Conservation (phyloP, 2,113 vertebrate species). For the Poeciliopsis retropinna region DNA sequence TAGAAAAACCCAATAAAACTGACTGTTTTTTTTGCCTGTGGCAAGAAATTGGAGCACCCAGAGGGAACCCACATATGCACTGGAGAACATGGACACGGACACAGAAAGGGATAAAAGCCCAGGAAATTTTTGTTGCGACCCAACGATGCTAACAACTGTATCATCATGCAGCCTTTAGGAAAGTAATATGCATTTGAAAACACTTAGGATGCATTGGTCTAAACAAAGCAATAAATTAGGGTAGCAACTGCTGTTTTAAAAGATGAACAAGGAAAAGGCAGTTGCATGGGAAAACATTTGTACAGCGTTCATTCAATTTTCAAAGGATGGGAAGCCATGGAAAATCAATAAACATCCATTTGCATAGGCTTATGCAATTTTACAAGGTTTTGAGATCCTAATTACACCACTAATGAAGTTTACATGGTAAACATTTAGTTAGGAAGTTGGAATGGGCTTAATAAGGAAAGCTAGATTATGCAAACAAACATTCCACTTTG, state of each 20-base stretch:
- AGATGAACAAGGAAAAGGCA: not conserved
- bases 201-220: no score
- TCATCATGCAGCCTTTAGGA: no score
- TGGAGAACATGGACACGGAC: not conserved
- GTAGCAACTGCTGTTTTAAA: not conserved
- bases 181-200: no score
- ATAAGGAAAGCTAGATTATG: not conserved
- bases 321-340: not conserved
- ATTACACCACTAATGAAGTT: slow-evolving; percentile 1
- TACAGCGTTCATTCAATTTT: not conserved
- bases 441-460: not conserved
- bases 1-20: no score
- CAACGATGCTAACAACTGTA: no score
- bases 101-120: not conserved
- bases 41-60: no score
- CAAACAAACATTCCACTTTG: not conserved
- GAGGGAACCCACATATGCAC: no score
- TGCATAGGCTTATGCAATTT: not conserved
- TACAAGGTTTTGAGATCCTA: not conserved
- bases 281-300: not conserved
- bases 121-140: no score
- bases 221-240: not conserved
- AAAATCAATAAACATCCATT: slow-evolving; percentile 14
- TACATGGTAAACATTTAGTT: slow-evolving; percentile 6
- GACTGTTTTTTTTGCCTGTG: no score